Conservation (phyloP, 2,888 invertebrate genomes). For the Ischnura elegans region DNA sequence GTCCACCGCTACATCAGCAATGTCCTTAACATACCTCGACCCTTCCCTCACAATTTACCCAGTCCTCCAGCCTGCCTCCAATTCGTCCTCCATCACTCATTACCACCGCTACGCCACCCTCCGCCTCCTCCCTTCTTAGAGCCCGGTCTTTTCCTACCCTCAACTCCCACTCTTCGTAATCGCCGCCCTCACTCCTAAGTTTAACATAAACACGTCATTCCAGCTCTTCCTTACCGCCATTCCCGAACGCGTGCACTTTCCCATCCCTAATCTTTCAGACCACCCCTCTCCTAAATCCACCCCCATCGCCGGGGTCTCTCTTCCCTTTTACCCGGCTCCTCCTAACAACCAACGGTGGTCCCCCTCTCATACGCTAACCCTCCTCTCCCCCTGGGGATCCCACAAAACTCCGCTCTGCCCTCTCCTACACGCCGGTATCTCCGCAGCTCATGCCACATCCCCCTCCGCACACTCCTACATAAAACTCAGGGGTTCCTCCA, state of each 20-base stretch:
- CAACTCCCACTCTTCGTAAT: constrained; percentile 32
- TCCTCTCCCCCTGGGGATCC: background rate
- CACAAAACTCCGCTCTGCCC: constrained; percentile 31
- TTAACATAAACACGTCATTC: constrained; percentile 66
- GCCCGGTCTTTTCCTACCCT: background rate
- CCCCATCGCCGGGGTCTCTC: background rate
- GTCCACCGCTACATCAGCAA: background rate
- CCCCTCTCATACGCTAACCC: background rate
- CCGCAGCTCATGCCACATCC: constrained; percentile 39
- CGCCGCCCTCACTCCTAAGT: constrained; percentile 42
- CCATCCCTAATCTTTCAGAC: constrained; percentile 59
- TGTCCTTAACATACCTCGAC: constrained; percentile 46
- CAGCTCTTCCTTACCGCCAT: constrained; percentile 43
- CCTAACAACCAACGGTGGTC: background rate
- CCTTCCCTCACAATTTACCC: background rate
- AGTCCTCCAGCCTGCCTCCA: background rate
- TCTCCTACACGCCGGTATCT: constrained; percentile 46
- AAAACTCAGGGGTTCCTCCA: constrained; percentile 48
- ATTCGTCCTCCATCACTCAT: constrained; percentile 30
- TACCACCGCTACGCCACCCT: constrained; percentile 2
- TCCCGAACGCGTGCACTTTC: constrained; percentile 33
- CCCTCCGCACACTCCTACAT: background rate
- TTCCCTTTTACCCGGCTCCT: background rate
- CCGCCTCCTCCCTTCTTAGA: background rate
- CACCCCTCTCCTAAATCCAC: background rate